Evolutionary conservation across 1,140 invertebrate genomes (phyloP).

Genomic region (Megalonaias nervosa): DNA sequence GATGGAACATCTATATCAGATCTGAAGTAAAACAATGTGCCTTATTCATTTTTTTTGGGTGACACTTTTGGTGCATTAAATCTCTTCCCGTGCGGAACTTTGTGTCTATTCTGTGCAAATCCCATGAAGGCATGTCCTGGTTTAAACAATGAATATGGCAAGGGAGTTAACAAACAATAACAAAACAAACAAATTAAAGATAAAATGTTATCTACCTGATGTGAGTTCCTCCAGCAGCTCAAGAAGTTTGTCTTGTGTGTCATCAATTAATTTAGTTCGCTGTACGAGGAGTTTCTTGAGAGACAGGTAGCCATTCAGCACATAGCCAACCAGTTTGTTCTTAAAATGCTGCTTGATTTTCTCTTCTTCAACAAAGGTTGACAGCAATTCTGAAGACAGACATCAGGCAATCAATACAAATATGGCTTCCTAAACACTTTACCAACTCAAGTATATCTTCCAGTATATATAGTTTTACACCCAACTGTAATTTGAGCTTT

Average conservation of each 20-base stretch:
- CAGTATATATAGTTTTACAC: too few relatives aligned
- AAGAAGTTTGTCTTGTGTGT: slow-evolving; percentile 95
- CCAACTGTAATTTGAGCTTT: too few relatives aligned
- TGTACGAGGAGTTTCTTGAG: slow-evolving; percentile 93
- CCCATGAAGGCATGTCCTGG: too few relatives aligned
- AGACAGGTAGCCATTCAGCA: slow-evolving; percentile 94
- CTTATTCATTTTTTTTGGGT: too few relatives aligned
- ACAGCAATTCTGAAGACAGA: slow-evolving; percentile 85
- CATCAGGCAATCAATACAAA: slow-evolving; percentile 6
- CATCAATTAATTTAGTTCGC: slow-evolving; percentile 94
- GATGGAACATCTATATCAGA: too few relatives aligned
- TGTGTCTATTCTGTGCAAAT: too few relatives aligned
- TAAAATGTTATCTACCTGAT: slow-evolving; percentile 77
- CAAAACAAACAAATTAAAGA: slow-evolving; percentile 3
- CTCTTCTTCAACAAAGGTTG: slow-evolving; percentile 79
- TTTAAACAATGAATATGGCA: too few relatives aligned
- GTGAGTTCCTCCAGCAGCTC: slow-evolving; percentile 98
- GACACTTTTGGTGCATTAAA: too few relatives aligned
- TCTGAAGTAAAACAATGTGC: too few relatives aligned
- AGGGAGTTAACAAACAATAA: neutral
- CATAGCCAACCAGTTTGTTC: slow-evolving; percentile 87
- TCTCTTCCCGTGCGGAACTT: too few relatives aligned
- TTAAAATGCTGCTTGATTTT: slow-evolving; percentile 91
- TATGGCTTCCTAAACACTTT: too few relatives aligned
- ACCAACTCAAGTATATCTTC: too few relatives aligned